Evolutionary conservation across 2,113 vertebrate genomes (phyloP).

Genomic region (Cisticola juncidis): DNA sequence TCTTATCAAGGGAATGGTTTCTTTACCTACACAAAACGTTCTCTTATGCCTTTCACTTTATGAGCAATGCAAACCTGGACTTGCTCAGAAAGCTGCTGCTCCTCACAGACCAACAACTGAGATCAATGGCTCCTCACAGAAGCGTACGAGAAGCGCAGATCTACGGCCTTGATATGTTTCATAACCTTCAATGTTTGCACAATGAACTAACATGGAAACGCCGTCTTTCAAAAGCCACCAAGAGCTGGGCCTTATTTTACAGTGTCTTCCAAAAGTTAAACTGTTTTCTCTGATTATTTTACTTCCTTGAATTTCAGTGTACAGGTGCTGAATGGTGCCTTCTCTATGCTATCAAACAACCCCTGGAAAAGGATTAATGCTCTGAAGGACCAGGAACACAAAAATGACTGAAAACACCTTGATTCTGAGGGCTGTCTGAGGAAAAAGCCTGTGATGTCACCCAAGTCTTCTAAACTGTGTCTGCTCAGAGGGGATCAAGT

Average conservation of each 20-base stretch:
- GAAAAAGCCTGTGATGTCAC: background rate
- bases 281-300: background rate
- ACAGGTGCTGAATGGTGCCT: background rate
- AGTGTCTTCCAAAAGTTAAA: background rate
- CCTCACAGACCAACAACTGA: slow-evolving; percentile 4
- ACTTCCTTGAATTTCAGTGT: background rate
- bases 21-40: background rate
- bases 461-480: background rate
- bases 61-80: slow-evolving; percentile 5
- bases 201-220: background rate
- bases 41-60: background rate
- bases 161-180: background rate
- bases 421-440: background rate
- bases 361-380: background rate
- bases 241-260: background rate
- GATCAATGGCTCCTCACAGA: background rate
- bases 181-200: background rate
- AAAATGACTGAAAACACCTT: background rate
- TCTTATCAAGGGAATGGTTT: background rate
- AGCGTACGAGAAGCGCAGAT: background rate
- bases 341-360: background rate
- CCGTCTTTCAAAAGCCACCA: background rate
- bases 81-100: background rate
- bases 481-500: background rate
- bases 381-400: background rate